Evolutionary conservation across 2,888 invertebrate genomes (phyloP).

Genomic region (Cheilosia soror): DNA sequence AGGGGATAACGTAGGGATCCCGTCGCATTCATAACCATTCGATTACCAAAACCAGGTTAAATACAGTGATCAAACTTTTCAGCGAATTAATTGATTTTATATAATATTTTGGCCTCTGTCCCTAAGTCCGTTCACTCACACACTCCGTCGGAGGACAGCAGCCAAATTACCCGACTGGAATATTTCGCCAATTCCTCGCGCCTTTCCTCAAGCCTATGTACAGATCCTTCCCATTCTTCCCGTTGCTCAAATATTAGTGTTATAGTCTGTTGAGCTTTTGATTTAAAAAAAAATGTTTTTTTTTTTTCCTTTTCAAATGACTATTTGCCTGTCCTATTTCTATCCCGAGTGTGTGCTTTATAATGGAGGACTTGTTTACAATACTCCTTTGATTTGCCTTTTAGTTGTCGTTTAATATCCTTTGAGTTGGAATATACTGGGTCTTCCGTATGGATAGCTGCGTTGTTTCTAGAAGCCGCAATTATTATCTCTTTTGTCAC

Average conservation of each 20-base stretch:
- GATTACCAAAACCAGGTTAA: too few species aligned
- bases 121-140: too few species aligned
- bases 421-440: conserved; percentile 53
- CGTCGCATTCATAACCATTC: too few species aligned
- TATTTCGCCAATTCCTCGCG: too few species aligned
- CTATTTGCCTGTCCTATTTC: conserved; percentile 39
- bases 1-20: too few species aligned
- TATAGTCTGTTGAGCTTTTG: conserved; percentile 41
- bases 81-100: too few species aligned
- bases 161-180: too few species aligned
- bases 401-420: conserved; percentile 72
- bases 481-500: conserved; percentile 54
- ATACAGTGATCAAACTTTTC: too few species aligned
- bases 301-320: conserved; percentile 48
- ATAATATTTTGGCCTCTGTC: too few species aligned
- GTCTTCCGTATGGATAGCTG: conserved; percentile 14
- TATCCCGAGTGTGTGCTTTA: conserved; percentile 17
- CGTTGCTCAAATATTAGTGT: not conserved
- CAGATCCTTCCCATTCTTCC: not conserved
- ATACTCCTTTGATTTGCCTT: conserved; percentile 69
- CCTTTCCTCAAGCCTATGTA: too few species aligned
- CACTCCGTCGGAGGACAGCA: too few species aligned
- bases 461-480: conserved; percentile 58
- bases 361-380: conserved; percentile 23
- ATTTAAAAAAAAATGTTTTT: not conserved